Evolutionary conservation across 2,888 invertebrate genomes (phyloP).

Genomic region (Coenonympha arcania): DNA sequence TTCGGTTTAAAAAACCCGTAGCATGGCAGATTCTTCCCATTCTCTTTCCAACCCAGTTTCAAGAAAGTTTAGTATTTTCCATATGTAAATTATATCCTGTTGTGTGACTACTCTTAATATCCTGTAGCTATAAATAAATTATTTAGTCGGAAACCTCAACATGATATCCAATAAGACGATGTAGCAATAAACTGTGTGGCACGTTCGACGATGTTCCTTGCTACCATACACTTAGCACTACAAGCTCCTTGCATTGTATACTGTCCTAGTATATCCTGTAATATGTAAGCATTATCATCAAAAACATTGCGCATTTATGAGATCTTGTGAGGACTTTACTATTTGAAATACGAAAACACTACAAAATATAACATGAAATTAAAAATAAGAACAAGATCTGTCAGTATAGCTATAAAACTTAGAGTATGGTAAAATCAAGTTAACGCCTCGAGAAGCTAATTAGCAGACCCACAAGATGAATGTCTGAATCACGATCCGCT

Average conservation of each 20-base stretch:
- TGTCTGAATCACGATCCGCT: constrained; percentile 60
- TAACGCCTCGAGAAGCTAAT: constrained; percentile 42
- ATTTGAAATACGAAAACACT: too few species aligned
- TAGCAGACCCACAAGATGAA: constrained; percentile 60
- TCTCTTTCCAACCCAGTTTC: too few species aligned
- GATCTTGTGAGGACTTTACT: too few species aligned
- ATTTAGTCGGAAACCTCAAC: constrained; percentile 7
- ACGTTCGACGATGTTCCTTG: constrained; percentile 8
- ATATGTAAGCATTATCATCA: too few species aligned
- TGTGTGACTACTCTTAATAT: not conserved
- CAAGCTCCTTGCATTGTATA: too few species aligned
- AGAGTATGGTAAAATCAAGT: constrained; percentile 2
- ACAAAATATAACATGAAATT: too few species aligned
- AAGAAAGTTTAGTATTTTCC: too few species aligned
- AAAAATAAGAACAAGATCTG: too few species aligned
- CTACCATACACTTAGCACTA: constrained; percentile 5
- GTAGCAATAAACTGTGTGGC: constrained; percentile 7
- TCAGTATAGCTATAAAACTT: not conserved
- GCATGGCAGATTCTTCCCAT: too few species aligned
- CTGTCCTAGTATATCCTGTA: not conserved
- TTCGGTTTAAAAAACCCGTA: too few species aligned
- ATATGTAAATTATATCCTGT: not conserved
- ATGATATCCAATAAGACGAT: constrained; percentile 5
- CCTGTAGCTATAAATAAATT: not conserved
- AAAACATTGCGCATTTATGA: too few species aligned